Conservation (phyloP, 2,888 invertebrate species). For the Synergus umbraculus region DNA sequence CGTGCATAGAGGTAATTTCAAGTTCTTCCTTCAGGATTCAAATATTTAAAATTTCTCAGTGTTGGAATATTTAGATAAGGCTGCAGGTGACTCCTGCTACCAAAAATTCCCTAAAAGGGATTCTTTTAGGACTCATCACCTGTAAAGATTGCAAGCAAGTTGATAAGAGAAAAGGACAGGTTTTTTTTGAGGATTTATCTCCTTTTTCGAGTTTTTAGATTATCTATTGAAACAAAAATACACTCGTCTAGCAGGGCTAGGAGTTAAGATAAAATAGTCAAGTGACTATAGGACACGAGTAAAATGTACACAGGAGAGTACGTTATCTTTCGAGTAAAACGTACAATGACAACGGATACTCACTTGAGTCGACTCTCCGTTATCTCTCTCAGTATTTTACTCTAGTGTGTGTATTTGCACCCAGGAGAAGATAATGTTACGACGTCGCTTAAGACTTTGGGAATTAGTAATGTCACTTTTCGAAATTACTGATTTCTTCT, state of each 20-base stretch:
- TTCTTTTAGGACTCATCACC: neutral
- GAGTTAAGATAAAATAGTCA: neutral
- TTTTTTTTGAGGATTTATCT: neutral
- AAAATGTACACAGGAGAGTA: constrained; percentile 10
- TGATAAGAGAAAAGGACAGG: neutral
- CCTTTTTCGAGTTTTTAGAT: neutral
- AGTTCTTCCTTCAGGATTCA: neutral
- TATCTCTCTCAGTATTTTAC: constrained; percentile 12
- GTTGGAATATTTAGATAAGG: neutral
- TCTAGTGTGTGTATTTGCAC: constrained; percentile 25
- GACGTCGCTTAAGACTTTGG: neutral
- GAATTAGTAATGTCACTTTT: neutral
- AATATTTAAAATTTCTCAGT: neutral
- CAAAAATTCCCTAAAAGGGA: neutral
- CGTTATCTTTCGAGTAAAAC: constrained; percentile 17
- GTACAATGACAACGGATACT: constrained; percentile 43
- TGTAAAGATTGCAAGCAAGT: neutral
- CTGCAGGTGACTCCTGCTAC: neutral
- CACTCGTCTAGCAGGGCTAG: neutral
- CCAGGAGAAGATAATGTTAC: neutral
- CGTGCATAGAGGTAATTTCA: neutral
- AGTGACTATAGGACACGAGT: constrained; percentile 2
- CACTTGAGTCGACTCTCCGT: constrained; percentile 21
- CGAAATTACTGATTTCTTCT: neutral
- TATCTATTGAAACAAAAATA: constrained; percentile 8